Conservation (phyloP, 2,888 invertebrate genomes). For the Pristionchus exspectatus region DNA sequence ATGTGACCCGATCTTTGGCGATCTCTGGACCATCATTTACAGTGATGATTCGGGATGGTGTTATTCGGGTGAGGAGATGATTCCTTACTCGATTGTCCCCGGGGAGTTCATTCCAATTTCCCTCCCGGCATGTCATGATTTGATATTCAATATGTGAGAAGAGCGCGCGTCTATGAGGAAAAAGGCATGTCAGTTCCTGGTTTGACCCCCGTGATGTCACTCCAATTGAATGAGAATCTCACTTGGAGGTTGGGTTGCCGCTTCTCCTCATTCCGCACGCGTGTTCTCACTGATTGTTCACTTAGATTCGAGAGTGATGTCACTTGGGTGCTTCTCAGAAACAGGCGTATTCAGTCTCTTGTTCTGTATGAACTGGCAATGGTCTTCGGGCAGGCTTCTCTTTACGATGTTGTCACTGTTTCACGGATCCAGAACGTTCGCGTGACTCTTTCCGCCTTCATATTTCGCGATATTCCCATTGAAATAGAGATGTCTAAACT, state of each 20-base stretch:
- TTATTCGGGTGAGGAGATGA: too few relatives aligned
- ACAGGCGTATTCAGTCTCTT: neutral
- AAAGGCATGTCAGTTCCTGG: neutral
- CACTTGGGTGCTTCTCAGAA: neutral
- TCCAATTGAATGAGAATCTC: too few relatives aligned
- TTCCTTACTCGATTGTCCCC: neutral
- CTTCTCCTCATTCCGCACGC: too few relatives aligned
- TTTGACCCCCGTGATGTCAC: conserved; percentile 7
- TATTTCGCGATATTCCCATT: neutral
- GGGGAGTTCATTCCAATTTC: conserved; percentile 29
- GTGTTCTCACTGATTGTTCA: too few relatives aligned
- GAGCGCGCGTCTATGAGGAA: neutral
- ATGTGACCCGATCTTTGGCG: too few relatives aligned
- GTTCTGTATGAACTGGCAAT: neutral
- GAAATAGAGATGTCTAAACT: neutral
- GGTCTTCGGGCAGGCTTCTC: neutral
- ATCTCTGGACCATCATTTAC: too few relatives aligned
- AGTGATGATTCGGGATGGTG: neutral
- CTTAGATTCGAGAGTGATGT: neutral
- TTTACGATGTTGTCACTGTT: neutral
- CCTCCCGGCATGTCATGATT: conserved; percentile 36
- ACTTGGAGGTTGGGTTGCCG: too few relatives aligned
- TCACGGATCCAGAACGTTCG: neutral
- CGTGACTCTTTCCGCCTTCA: neutral
- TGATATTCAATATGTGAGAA: conserved; percentile 30